Conservation (phyloP, 2,113 vertebrate species). For the Centrocercus urophasianus region DNA sequence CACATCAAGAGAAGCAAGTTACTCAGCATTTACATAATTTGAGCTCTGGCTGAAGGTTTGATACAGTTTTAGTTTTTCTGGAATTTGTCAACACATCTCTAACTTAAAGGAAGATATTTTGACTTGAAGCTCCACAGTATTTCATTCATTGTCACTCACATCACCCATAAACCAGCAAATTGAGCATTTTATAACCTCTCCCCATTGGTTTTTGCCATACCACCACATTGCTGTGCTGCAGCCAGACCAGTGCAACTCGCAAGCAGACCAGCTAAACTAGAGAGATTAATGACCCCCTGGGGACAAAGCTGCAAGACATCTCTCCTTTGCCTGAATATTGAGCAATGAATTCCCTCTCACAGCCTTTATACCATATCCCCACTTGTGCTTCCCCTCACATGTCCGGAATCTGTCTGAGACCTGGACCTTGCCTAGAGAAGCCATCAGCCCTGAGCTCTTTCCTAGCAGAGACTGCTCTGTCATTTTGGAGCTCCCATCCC, state of each 20-base stretch:
- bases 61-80: not conserved
- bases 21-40: not conserved
- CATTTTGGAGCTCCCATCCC: not conserved
- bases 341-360: not conserved
- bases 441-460: not conserved
- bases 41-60: not conserved
- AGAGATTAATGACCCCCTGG: not conserved
- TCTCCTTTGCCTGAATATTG: not conserved
- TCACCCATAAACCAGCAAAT: not conserved
- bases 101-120: not conserved
- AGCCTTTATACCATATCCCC: not conserved
- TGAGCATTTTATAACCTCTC: not conserved
- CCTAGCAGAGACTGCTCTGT: not conserved
- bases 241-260: not conserved
- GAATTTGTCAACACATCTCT: not conserved
- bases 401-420: not conserved
- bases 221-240: conserved; percentile 6
- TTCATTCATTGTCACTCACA: not conserved
- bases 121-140: not conserved
- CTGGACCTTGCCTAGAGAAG: not conserved
- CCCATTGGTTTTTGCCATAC: not conserved
- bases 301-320: not conserved
- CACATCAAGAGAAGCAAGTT: not conserved
- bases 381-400: not conserved
- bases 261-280: not conserved